Conservation (phyloP, 2,113 vertebrate genomes). For the Anguilla japonica region DNA sequence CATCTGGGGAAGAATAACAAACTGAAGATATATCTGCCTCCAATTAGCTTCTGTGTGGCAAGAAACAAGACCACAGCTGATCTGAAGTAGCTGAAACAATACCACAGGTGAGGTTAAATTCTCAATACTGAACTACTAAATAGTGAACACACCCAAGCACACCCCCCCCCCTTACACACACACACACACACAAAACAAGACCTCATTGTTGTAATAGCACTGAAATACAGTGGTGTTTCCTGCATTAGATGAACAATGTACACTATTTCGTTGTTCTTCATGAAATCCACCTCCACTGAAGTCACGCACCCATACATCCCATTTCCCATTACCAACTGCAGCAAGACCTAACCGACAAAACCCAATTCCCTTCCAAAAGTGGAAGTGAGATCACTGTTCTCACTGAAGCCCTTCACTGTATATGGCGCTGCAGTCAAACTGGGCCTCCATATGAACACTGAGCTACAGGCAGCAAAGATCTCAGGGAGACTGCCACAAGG, state of each 20-base stretch:
- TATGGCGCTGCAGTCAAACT: neutral
- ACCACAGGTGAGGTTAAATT: neutral
- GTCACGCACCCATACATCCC: neutral
- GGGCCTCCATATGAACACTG: neutral
- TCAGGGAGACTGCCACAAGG: neutral
- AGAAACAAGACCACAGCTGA: neutral
- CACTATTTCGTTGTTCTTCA: neutral
- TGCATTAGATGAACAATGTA: neutral
- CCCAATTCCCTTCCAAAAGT: neutral
- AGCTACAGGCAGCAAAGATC: neutral
- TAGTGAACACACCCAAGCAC: conserved; percentile 1
- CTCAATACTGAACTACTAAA: conserved; percentile 24
- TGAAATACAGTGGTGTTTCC: neutral
- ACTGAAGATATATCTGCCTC: neutral
- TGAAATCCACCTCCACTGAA: neutral
- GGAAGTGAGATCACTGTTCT: neutral
- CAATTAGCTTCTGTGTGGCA: too few species aligned
- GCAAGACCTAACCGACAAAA: neutral
- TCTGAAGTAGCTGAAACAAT: neutral
- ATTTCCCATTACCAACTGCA: neutral
- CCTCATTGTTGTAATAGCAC: neutral
- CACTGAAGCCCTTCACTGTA: neutral
- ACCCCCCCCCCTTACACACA: conserved; percentile 2
- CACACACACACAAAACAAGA: conserved; percentile 1
- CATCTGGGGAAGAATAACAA: neutral